phyloP scores from a whole-genome alignment of 2,888 invertebrate genomes.

The Sminthurinus aureus region DNA sequence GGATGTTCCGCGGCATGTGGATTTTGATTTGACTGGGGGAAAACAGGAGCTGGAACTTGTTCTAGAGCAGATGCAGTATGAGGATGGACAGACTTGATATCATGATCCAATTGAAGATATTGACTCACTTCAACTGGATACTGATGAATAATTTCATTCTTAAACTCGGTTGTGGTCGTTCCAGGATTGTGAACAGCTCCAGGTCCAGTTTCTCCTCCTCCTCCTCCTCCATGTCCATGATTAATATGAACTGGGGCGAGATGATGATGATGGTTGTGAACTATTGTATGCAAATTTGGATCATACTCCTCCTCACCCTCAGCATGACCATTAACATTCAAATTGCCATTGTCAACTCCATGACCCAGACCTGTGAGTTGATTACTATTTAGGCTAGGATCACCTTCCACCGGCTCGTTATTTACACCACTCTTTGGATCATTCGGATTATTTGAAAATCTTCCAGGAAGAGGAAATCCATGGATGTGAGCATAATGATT shows the following conservation, averaged over 20 bases:
- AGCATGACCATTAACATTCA: neutral
- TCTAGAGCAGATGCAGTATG: neutral
- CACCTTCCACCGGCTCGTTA: neutral
- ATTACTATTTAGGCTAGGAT: neutral
- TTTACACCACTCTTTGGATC: neutral
- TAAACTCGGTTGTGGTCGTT: neutral
- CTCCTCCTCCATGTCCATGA: neutral
- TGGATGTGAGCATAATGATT: conserved; percentile 51
- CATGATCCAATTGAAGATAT: conserved; percentile 11
- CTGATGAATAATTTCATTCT: conserved; percentile 12
- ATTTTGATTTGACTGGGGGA: no score
- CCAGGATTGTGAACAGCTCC: neutral
- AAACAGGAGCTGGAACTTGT: no score
- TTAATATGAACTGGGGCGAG: neutral
- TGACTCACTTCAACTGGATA: conserved; percentile 28
- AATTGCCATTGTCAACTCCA: neutral
- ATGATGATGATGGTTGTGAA: neutral
- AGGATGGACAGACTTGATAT: conserved; percentile 4
- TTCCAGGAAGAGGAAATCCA: conserved; percentile 54
- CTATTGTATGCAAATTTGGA: neutral
- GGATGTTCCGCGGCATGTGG: neutral
- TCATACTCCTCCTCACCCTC: neutral
- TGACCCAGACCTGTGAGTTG: neutral
- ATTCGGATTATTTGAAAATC: conserved; percentile 29
- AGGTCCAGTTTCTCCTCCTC: neutral